Evolutionary conservation across 2,888 invertebrate species (phyloP), one percentile per base, ranked within the genome.

Genomic region (Eilema caniola): DNA sequence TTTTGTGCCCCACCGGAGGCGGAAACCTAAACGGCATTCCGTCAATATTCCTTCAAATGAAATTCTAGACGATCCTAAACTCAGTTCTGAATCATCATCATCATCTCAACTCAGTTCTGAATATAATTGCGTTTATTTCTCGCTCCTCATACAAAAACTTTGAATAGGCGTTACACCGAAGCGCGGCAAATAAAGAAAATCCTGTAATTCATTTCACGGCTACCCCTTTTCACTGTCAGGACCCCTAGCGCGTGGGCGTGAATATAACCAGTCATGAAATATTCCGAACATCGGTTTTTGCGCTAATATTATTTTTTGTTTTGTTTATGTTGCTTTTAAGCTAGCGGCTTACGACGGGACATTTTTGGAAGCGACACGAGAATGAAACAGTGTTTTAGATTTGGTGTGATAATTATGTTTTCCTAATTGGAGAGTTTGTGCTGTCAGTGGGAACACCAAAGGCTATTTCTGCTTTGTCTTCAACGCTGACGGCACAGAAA

Each of bases 161-260:
- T 59, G 31, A 69, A 63, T 41, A 76, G 72, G 74, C 71, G 76
- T 79, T 72, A 66, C 72, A 69, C 16, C 63, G 33, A 56, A 72
- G 74, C 33, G 33, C 37, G 28, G 71, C 75, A 81, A 75, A 76
- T 76, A 83, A 74, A 81, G 74, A 75, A 79, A 79, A 79, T 72
- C 62, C 68, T 78, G 79, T 83, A 79, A 83, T 82, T 84, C 79
- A 80, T 82, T 77, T 72, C 14, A n/a, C 65, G 68, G 73, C 68
- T 53, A 76, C 68, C 86, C 85, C 85, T 74, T 78, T 76, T 85
- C 85, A 86, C 85, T 85, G 86, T 86, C 85, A 83, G 64, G 14
- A n/a, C 69, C 72, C 76, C 66, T 72, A 69, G 67, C 72, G 68
- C 64, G 79, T 73, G 75, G 83, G 84, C 79, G 84, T 81, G 79